Percentiles rank a stretch among this genome's conserved stretches.
Evolutionary conservation across 53 echinoderm and acorn worm genomes (phyloP).

Genomic region (Crossaster papposus): DNA sequence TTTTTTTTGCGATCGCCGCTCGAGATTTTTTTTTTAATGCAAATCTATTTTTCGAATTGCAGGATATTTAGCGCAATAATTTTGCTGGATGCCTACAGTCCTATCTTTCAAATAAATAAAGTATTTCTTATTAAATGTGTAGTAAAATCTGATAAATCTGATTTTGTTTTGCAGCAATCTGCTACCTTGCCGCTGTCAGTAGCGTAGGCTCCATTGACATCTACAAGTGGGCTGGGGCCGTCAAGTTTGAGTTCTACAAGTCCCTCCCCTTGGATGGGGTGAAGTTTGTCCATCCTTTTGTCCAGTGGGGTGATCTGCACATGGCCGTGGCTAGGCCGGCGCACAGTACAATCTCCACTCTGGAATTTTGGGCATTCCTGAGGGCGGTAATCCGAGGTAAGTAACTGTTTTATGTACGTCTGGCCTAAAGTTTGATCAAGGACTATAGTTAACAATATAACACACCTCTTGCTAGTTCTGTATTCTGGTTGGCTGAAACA

Average conservation of each 20-base stretch:
- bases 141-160: neutral
- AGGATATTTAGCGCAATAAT: too few species aligned
- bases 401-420: neutral
- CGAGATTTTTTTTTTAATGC: too few species aligned
- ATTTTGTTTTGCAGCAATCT: slow-evolving; percentile 11
- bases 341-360: neutral
- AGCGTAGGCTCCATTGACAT: slow-evolving; percentile 22
- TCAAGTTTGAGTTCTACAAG: slow-evolving; percentile 46
- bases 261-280: slow-evolving; percentile 25
- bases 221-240: slow-evolving; percentile 55
- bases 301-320: slow-evolving; percentile 52
- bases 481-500: too few species aligned
- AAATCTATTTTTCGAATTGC: too few species aligned
- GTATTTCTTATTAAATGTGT: too few species aligned
- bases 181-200: slow-evolving; percentile 41
- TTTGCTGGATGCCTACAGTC: too few species aligned
- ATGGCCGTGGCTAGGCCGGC: slow-evolving; percentile 58
- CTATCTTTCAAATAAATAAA: too few species aligned
- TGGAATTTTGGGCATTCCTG: neutral
- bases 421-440: too few species aligned
- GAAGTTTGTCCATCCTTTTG: slow-evolving; percentile 45
- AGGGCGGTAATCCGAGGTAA: slow-evolving; percentile 33
- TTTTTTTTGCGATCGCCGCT: too few species aligned
- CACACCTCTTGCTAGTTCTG: too few species aligned
- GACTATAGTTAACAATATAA: too few species aligned